Conservation (phyloP, 2,113 vertebrate species). For the Oreotrochilus melanogaster region DNA sequence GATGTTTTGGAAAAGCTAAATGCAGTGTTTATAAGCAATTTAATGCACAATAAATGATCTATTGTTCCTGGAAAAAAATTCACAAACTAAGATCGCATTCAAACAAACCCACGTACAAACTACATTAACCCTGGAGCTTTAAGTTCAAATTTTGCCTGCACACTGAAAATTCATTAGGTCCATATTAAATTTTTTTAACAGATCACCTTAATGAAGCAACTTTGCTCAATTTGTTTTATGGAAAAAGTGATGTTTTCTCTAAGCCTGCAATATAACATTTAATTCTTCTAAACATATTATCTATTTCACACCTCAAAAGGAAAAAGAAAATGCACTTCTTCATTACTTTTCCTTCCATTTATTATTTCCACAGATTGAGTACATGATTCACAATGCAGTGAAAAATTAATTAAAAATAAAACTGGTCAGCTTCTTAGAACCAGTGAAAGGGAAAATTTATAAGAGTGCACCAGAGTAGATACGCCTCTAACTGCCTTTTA, state of each 20-base stretch:
- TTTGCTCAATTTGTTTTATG: background rate
- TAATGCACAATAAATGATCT: background rate
- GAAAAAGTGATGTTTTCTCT: background rate
- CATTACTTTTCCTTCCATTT: background rate
- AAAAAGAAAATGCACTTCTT: background rate
- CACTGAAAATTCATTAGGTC: background rate
- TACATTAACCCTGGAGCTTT: background rate
- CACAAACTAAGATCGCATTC: background rate
- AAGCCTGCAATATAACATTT: background rate
- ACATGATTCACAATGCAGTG: background rate
- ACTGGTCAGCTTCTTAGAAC: background rate
- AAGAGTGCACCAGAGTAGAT: background rate
- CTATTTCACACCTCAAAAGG: background rate
- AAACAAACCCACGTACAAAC: background rate
- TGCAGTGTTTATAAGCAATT: background rate
- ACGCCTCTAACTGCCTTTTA: background rate
- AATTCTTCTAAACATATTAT: background rate
- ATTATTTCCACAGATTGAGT: background rate
- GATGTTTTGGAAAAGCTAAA: background rate
- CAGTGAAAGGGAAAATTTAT: background rate
- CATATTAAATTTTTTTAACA: background rate
- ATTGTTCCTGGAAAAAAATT: background rate
- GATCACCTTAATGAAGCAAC: background rate
- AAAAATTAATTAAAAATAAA: background rate
- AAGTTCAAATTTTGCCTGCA: background rate